Evolutionary conservation across 2,888 invertebrate genomes (phyloP).

Genomic region (Caenorhabditis sinica): DNA sequence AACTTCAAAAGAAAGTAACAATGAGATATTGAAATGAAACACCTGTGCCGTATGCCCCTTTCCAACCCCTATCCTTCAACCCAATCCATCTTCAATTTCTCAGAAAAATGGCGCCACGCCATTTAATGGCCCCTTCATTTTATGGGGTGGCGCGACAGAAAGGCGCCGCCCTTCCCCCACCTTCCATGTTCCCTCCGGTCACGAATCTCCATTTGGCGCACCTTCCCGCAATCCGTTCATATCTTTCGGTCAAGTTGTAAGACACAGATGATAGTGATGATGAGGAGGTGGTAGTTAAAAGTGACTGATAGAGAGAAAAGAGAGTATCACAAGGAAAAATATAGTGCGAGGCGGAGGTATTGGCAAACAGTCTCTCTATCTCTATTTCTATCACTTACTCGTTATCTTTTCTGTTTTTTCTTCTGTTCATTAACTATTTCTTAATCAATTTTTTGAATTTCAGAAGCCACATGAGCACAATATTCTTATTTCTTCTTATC

Average conservation of each 20-base stretch:
- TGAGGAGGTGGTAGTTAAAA: slow-evolving; percentile 6
- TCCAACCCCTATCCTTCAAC: slow-evolving; percentile 9
- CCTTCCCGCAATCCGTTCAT: slow-evolving; percentile 8
- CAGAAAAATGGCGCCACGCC: slow-evolving; percentile 63
- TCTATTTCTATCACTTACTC: slow-evolving; percentile 23
- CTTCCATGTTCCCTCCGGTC: not conserved
- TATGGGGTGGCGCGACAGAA: slow-evolving; percentile 66
- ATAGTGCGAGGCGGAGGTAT: slow-evolving; percentile 28
- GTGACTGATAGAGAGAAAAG: slow-evolving; percentile 41
- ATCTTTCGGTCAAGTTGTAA: not conserved
- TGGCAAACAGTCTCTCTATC: slow-evolving; percentile 54
- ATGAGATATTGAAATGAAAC: slow-evolving; percentile 53
- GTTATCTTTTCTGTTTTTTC: slow-evolving; percentile 27
- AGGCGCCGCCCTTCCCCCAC: slow-evolving; percentile 49
- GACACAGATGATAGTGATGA: too few relatives aligned
- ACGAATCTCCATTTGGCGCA: slow-evolving; percentile 38
- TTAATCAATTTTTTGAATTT: slow-evolving; percentile 11
- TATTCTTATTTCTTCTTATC: slow-evolving; percentile 37
- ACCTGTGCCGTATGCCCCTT: slow-evolving; percentile 41
- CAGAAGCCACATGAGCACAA: slow-evolving; percentile 25
- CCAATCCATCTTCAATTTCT: slow-evolving; percentile 48
- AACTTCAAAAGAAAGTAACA: slow-evolving; percentile 60
- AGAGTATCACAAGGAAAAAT: slow-evolving; percentile 7
- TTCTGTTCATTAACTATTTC: slow-evolving; percentile 10
- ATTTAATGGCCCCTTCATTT: slow-evolving; percentile 63